Percentiles rank a stretch among this genome's conserved stretches.
Conservation (phyloP, 2,797 vertebrate species). For the Eupleurogrammus muticus region DNA sequence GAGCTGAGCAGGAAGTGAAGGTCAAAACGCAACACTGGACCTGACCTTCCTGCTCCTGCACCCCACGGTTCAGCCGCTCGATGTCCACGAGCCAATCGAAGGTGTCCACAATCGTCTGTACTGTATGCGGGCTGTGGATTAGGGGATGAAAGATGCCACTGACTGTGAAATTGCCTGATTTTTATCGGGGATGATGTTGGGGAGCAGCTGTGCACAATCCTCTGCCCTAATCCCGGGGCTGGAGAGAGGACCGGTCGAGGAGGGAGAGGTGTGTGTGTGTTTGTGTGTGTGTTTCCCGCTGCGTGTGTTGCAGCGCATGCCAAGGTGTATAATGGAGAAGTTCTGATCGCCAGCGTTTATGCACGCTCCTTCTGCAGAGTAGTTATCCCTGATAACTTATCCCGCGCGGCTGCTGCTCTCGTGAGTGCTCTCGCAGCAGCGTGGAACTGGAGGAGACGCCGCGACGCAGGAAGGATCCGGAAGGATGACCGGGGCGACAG, state of each 20-base stretch:
- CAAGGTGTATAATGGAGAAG: constrained; percentile 49
- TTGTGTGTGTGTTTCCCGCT: constrained; percentile 19
- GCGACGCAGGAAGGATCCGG: constrained; percentile 37
- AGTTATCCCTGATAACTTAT: constrained; percentile 69
- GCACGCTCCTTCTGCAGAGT: constrained; percentile 57
- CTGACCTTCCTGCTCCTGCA: constrained; percentile 9
- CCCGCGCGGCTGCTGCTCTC: constrained; percentile 41
- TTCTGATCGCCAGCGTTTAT: constrained; percentile 56
- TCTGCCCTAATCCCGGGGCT: constrained; percentile 79
- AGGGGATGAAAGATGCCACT: constrained; percentile 85
- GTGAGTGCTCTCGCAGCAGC: constrained; percentile 48
- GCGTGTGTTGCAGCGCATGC: constrained; percentile 52
- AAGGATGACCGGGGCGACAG: constrained; percentile 35
- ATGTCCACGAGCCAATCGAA: constrained; percentile 51
- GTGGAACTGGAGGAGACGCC: constrained; percentile 32
- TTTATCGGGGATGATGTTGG: constrained; percentile 83
- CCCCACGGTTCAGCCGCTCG: constrained; percentile 22
- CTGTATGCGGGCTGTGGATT: constrained; percentile 82
- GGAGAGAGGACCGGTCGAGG: constrained; percentile 59
- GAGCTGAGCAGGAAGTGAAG: constrained; percentile 23
- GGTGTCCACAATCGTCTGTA: constrained; percentile 72
- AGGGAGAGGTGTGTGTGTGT: constrained; percentile 41
- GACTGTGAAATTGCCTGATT: constrained; percentile 88
- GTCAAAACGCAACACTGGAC: constrained; percentile 35
- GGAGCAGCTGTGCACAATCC: constrained; percentile 85